Conservation (phyloP, 2,113 vertebrate genomes). For the Scophthalmus maximus region DNA sequence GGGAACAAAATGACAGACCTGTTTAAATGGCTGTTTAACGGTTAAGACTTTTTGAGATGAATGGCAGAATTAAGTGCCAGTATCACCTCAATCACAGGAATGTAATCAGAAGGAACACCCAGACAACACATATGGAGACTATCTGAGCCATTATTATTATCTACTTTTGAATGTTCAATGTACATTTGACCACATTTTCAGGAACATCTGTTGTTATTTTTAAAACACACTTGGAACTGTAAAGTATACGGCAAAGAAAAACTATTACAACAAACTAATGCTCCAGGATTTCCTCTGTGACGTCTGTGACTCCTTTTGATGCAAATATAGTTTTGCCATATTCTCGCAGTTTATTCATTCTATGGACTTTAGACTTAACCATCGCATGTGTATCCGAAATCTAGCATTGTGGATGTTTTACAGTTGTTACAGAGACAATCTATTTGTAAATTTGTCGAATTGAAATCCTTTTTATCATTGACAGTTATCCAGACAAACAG, state of each 20-base stretch:
- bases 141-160: not conserved
- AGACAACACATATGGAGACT: too few species aligned
- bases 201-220: too few species aligned
- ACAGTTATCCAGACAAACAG: constrained; percentile 3
- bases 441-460: not conserved
- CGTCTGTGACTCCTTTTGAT: not conserved
- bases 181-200: not conserved
- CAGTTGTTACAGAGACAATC: not conserved
- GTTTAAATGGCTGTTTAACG: too few species aligned
- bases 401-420: too few species aligned
- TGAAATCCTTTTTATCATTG: constrained; percentile 19
- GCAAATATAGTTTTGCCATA: not conserved
- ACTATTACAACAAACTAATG: not conserved
- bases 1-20: too few species aligned
- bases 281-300: not conserved
- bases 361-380: not conserved
- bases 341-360: too few species aligned
- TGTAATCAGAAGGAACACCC: not conserved
- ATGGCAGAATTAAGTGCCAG: too few species aligned
- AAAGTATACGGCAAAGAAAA: not conserved
- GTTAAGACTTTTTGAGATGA: too few species aligned
- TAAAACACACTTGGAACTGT: not conserved
- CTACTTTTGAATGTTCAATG: not conserved
- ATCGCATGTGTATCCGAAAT: too few species aligned
- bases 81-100: too few species aligned